Conservation (phyloP, 64 coral and sea anemone species). For the Platygyra sinensis region DNA sequence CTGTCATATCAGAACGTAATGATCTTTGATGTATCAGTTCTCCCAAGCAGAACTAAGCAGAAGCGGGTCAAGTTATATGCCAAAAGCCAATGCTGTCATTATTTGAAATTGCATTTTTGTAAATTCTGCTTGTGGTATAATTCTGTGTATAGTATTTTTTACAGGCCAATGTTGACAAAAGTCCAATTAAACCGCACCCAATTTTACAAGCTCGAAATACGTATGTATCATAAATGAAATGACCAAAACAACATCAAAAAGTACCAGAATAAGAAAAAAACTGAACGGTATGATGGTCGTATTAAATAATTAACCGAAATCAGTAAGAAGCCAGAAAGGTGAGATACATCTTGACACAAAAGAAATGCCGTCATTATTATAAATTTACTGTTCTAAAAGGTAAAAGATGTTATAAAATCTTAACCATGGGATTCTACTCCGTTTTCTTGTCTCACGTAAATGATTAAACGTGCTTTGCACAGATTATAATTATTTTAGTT, state of each 20-base stretch:
- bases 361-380: neutral
- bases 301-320: too few species aligned
- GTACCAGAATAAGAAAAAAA: too few species aligned
- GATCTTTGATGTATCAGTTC: too few species aligned
- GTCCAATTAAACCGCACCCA: neutral
- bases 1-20: too few species aligned
- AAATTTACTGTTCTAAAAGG: neutral
- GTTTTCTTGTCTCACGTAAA: neutral
- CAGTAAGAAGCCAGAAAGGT: neutral
- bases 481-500: neutral
- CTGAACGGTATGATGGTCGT: too few species aligned
- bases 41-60: neutral
- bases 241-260: neutral
- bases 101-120: neutral
- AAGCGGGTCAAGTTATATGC: neutral
- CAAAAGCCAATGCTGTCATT: neutral
- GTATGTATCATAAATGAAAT: neutral
- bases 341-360: too few species aligned
- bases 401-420: neutral
- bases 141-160: neutral
- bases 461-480: neutral
- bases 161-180: neutral
- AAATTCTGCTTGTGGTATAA: neutral
- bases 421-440: too few species aligned
- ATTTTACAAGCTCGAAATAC: neutral